Conservation (phyloP, 2,113 vertebrate genomes). For the Lepisosteus oculatus region DNA sequence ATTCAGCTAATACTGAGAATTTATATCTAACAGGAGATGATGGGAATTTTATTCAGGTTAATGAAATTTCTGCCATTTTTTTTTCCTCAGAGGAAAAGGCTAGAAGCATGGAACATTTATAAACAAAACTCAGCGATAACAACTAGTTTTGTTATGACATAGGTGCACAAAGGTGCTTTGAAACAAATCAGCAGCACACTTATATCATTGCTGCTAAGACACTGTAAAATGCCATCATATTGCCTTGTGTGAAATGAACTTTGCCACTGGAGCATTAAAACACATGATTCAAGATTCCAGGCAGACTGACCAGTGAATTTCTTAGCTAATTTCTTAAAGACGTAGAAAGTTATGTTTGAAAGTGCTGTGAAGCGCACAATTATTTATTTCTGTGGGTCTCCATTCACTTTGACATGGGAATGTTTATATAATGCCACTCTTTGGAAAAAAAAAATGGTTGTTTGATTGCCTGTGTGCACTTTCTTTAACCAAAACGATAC, state of each 20-base stretch:
- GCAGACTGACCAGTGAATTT: not conserved
- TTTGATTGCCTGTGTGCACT: constrained; percentile 9
- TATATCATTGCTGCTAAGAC: not conserved
- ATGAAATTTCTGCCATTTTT: too few relatives aligned
- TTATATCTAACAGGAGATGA: constrained; percentile 17
- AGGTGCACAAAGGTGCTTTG: not conserved
- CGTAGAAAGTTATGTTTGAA: not conserved
- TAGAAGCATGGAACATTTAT: too few relatives aligned
- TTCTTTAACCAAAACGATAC: constrained; percentile 25
- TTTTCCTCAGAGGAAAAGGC: too few relatives aligned
- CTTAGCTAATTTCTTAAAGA: not conserved
- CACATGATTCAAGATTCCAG: not conserved
- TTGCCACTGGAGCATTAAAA: not conserved
- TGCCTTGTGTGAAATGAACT: not conserved
- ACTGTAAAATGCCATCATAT: not conserved
- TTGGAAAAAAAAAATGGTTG: not conserved
- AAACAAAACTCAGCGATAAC: too few relatives aligned
- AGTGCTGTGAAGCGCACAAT: not conserved
- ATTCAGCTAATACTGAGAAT: not conserved
- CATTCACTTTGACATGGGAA: not conserved
- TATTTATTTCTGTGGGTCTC: not conserved
- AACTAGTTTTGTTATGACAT: too few relatives aligned
- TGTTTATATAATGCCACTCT: not conserved
- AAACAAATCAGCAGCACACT: not conserved
- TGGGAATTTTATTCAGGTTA: not conserved